phyloP scores from a whole-genome alignment of 2,888 invertebrate species.

The Trachelus iudaicus region DNA sequence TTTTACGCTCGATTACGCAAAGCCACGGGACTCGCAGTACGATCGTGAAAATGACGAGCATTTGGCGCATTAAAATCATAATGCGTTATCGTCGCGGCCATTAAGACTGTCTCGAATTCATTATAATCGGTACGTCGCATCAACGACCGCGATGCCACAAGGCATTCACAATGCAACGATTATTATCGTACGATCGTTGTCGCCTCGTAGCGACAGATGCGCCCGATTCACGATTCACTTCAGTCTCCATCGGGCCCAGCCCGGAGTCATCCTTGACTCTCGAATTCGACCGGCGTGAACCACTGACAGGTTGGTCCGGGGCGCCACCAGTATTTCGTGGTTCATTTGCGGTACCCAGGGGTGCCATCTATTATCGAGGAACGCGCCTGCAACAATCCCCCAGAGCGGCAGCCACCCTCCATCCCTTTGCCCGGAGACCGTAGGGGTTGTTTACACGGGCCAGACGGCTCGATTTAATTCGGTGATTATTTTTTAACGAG shows the following conservation, averaged over 20 bases:
- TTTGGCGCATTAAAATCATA: constrained; percentile 61
- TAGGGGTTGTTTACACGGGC: constrained; percentile 61
- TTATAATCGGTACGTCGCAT: constrained; percentile 31
- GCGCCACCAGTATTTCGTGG: constrained; percentile 64
- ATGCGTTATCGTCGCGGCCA: constrained; percentile 36
- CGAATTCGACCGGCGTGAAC: too few relatives aligned
- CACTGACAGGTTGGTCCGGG: constrained; percentile 61
- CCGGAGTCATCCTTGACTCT: constrained; percentile 27
- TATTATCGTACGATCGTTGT: constrained; percentile 9
- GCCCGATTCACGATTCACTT: constrained; percentile 15
- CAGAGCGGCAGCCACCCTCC: constrained; percentile 10
- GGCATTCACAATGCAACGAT: constrained; percentile 1
- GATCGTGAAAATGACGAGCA: constrained; percentile 26
- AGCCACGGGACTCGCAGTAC: constrained; percentile 23
- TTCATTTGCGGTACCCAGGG: constrained; percentile 67
- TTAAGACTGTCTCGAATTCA: constrained; percentile 44
- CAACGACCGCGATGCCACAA: neutral
- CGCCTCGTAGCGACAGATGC: constrained; percentile 50
- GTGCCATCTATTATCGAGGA: constrained; percentile 64
- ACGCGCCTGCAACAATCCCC: constrained; percentile 35
- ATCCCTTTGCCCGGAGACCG: constrained; percentile 11
- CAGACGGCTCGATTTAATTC: constrained; percentile 61
- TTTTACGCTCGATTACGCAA: constrained; percentile 64
- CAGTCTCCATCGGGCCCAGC: constrained; percentile 20
- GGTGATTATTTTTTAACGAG: constrained; percentile 66